These are phyloP conservation scores for Morelia viridis DNA, from an alignment of 2,797 vertebrate genomes.

Conservation along the genomic window DNA sequence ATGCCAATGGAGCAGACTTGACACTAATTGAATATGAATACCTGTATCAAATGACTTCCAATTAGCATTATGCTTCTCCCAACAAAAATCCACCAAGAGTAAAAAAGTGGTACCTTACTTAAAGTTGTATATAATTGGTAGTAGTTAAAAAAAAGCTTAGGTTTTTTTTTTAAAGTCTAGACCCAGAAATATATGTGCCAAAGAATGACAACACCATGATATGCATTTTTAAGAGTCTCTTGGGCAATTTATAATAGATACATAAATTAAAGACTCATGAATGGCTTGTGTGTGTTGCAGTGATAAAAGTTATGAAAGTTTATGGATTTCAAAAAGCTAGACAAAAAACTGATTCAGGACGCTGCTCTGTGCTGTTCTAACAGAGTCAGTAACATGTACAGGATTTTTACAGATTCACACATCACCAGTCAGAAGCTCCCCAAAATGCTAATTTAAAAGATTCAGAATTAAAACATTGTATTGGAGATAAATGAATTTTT, in stretches of 20 bases:
- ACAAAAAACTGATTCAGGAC: background rate
- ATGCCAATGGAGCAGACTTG: background rate
- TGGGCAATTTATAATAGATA: background rate
- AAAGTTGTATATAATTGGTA: background rate
- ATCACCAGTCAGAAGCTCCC: background rate
- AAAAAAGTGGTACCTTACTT: background rate
- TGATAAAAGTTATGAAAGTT: background rate
- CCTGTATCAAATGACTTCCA: background rate
- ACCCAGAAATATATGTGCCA: background rate
- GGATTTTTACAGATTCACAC: background rate
- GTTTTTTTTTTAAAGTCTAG: background rate
- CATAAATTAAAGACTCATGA: background rate
- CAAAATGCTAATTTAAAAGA: background rate
- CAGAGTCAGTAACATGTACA: background rate
- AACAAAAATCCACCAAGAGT: background rate
- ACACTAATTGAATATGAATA: background rate
- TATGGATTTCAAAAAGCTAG: background rate
- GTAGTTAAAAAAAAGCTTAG: background rate
- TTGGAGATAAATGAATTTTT: background rate
- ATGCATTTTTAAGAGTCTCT: background rate
- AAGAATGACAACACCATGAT: background rate
- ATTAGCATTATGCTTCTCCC: background rate
- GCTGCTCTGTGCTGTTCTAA: background rate
- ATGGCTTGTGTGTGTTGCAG: background rate
- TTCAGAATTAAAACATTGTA: background rate